Base-by-base conservation (phyloP, 2,888 invertebrate genomes). In the Biston stratarius region DNA sequence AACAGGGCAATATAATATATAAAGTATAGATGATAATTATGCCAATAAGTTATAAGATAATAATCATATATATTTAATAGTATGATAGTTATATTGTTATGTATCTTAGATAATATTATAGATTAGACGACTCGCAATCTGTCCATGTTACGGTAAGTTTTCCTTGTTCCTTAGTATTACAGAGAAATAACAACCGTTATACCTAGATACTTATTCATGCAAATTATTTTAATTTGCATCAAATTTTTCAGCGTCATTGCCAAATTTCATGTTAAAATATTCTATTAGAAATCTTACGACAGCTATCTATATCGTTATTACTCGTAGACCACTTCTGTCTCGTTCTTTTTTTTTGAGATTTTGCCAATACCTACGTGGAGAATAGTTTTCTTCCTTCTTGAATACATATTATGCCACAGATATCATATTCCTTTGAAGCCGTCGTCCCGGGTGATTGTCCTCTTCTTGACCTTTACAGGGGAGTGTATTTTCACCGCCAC, bases 301-400 rank as follows among this genome's bases (percentile, higher is more conserved):
- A 40, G 12, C 14, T 51, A 47, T 9, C 45, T 47, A 47, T 44
- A 9, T 5, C 3, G 15, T 10, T 59, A n/a, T 61, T 15, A 44
- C n/a, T 42, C 36, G n/a, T 44, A 51, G 51, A 34, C 14, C 14
- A 11, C 6, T 51, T 6, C 34, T 53, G 24, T 44, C 45, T 55
- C 24, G 15, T 0, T 24, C 14, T 56, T 56, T 38, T 24, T 42
- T 56, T 56, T 38, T 57, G 63, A 56, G 15, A 12, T 34, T 10
- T 5, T 51, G 63, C 63, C 63, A 63, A 49, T 24, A 34, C 15
- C 36, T 47, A 5, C 12, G 8, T 8, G 15, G 12, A 6, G 24
- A 36, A 56, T 34, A 45, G 7, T 51, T 45, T 33, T 63, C 62
- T 38, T 63, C 63, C 49, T 51, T 44, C 24, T 57, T 3, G 36